phyloP scores from a whole-genome alignment of 2,113 vertebrate species.

The Equus przewalskii region DNA sequence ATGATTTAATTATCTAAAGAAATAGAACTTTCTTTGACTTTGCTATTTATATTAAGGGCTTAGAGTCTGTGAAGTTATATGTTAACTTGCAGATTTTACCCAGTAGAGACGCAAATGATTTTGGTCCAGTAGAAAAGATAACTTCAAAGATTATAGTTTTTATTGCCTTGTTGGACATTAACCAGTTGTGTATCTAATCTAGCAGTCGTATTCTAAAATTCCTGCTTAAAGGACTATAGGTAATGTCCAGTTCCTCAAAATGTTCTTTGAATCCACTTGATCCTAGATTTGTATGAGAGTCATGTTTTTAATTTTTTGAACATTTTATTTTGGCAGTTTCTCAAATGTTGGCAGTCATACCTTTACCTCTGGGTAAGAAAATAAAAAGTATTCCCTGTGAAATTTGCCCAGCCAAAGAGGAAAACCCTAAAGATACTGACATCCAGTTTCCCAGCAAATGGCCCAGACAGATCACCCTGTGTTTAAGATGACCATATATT shows the following conservation, averaged over 20 bases:
- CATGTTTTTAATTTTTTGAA: constrained; percentile 6
- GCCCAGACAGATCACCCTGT: neutral
- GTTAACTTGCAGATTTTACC: neutral
- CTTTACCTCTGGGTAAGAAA: neutral
- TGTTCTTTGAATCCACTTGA: neutral
- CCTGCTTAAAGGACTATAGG: neutral
- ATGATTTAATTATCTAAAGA: constrained; percentile 44
- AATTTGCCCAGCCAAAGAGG: neutral
- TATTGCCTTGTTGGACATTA: neutral
- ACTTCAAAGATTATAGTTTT: neutral
- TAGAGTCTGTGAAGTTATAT: neutral
- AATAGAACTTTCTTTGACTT: constrained; percentile 35
- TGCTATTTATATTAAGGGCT: constrained; percentile 5
- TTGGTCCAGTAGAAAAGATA: neutral
- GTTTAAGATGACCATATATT: neutral
- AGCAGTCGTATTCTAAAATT: constrained; percentile 18
- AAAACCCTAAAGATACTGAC: neutral
- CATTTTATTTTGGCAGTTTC: constrained; percentile 24
- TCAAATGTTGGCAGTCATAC: neutral
- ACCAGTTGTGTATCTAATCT: neutral
- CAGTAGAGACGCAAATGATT: constrained; percentile 3
- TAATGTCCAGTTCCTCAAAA: neutral
- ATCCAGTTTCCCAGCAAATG: neutral
- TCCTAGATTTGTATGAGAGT: constrained; percentile 1
- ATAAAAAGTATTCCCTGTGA: neutral